Conservation (phyloP, 2,888 invertebrate species). For the Carabus problematicus region DNA sequence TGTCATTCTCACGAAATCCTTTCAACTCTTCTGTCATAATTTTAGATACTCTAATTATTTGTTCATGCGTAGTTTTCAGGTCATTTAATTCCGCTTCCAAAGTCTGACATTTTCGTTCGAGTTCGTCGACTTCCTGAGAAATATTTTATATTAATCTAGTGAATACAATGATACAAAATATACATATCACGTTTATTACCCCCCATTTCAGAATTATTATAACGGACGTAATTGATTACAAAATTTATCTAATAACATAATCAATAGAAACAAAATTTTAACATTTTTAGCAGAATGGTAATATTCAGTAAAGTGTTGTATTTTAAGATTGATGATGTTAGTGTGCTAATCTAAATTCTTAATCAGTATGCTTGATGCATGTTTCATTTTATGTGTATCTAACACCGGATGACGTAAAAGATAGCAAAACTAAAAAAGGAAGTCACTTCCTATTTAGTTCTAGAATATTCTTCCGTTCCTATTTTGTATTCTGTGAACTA, state of each 20-base stretch:
- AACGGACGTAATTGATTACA: no score
- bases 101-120: conserved; percentile 59
- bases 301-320: no score
- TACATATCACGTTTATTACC: conserved; percentile 1
- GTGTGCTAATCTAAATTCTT: no score
- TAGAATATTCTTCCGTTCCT: conserved; percentile 8
- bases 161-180: background rate
- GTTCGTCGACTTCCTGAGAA: conserved; percentile 63
- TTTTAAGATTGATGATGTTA: no score
- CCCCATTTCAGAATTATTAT: background rate
- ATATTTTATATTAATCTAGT: conserved; percentile 2
- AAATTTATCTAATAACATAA: conserved; percentile 12
- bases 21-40: conserved; percentile 71
- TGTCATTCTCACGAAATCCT: conserved; percentile 67
- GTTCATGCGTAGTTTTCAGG: conserved; percentile 64
- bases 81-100: conserved; percentile 66
- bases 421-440: conserved; percentile 33
- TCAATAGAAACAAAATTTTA: background rate
- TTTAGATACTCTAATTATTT: conserved; percentile 70
- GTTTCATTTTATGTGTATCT: background rate
- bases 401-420: conserved; percentile 29
- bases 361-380: no score
- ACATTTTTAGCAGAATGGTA: no score
- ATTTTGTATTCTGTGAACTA: no score
- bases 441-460: conserved; percentile 23